These are phyloP conservation scores for Naso thynnoides DNA, from an alignment of 2,797 vertebrate genomes.

Conservation along the genomic window DNA sequence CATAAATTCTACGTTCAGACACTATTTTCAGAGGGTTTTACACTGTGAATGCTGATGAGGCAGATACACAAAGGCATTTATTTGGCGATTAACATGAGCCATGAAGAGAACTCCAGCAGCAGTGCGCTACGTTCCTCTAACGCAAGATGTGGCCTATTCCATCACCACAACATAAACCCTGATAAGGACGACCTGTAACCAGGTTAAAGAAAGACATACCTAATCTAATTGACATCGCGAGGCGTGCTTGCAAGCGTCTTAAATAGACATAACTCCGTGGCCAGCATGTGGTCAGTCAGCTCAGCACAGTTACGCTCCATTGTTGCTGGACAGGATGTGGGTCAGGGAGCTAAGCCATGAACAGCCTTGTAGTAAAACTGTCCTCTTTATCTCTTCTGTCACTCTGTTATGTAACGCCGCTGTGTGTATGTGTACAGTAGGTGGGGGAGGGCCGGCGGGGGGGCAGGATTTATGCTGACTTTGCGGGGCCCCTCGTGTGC, in stretches of 20 bases:
- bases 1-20: constrained; percentile 1
- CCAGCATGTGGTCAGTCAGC: constrained; percentile 48
- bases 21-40: constrained; percentile 7
- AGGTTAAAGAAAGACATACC: not conserved
- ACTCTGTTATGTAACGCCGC: constrained; percentile 79
- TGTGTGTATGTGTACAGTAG: constrained; percentile 68
- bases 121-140: not conserved
- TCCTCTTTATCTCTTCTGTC: constrained; percentile 81
- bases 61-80: not conserved
- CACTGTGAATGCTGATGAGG: constrained; percentile 20
- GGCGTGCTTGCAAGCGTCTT: not conserved
- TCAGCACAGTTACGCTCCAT: constrained; percentile 29
- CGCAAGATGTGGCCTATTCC: not conserved
- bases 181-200: not conserved
- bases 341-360: constrained; percentile 80
- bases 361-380: constrained; percentile 80
- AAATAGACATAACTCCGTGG: constrained; percentile 19
- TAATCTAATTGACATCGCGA: not conserved
- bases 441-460: constrained; percentile 14
- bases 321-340: constrained; percentile 75
- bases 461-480: constrained; percentile 68
- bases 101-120: not conserved
- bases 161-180: not conserved
- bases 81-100: constrained; percentile 7
- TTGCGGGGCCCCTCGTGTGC: constrained; percentile 31